Percentiles rank a stretch among this genome's conserved stretches.
Evolutionary conservation across 2,888 invertebrate genomes (phyloP).

Genomic region (Sarcophaga variegata): DNA sequence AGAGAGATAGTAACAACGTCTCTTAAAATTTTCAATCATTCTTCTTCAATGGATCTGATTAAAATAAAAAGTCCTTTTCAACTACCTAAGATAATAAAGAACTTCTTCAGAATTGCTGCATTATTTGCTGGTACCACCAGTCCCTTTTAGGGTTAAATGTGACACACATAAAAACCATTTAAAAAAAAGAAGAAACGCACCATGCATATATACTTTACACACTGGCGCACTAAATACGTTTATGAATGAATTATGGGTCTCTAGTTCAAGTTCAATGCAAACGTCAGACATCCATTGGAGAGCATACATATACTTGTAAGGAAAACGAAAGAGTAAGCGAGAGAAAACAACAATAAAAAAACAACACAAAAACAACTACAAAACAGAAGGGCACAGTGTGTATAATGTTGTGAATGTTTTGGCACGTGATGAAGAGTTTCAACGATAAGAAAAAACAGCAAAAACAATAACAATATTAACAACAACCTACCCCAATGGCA

Average conservation of each 20-base stretch:
- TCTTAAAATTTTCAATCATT: too few species aligned
- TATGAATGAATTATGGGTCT: constrained; percentile 34
- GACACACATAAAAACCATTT: background rate
- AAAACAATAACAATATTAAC: too few species aligned
- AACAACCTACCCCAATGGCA: constrained; percentile 54
- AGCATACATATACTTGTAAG: too few species aligned
- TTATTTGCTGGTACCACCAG: too few species aligned
- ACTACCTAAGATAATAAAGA: too few species aligned
- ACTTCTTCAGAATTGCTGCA: too few species aligned
- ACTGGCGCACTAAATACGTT: background rate
- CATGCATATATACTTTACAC: background rate
- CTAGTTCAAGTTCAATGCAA: constrained; percentile 63
- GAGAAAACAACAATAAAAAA: background rate
- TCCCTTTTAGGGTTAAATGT: constrained; percentile 1
- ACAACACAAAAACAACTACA: background rate
- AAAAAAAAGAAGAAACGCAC: too few species aligned
- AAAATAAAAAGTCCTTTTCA: too few species aligned
- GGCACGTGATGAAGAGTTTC: constrained; percentile 36
- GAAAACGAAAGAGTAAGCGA: constrained; percentile 12
- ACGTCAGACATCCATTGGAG: background rate
- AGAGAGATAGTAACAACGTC: too few species aligned
- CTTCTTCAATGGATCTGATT: too few species aligned
- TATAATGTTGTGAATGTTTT: constrained; percentile 1
- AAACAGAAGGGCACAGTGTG: background rate
- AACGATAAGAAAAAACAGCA: too few species aligned